These are phyloP conservation scores for Choreutis nemorana DNA, from an alignment of 2,888 invertebrate species.

Conservation along the genomic window DNA sequence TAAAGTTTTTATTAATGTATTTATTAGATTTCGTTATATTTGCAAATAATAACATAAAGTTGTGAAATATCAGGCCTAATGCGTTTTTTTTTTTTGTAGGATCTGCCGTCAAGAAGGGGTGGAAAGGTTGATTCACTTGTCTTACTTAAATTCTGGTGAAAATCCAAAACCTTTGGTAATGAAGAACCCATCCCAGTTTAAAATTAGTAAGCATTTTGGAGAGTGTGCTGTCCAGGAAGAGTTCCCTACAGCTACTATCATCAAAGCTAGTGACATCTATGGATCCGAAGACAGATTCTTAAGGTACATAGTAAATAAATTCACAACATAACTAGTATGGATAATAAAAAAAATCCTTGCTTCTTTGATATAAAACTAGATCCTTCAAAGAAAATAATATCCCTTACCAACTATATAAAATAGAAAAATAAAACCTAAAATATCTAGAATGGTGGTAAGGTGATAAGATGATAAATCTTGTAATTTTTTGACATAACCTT, in stretches of 20 bases:
- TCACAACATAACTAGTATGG: neutral
- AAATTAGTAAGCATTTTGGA: conserved; percentile 82
- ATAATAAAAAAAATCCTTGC: neutral
- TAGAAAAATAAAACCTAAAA: no score
- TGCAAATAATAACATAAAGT: no score
- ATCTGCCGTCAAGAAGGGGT: conserved; percentile 80
- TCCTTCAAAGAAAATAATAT: neutral
- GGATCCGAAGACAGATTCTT: conserved; percentile 90
- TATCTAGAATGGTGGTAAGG: no score
- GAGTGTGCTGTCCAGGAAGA: conserved; percentile 92
- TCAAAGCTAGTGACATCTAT: conserved; percentile 92
- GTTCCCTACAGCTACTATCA: conserved; percentile 94
- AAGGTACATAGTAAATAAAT: conserved; percentile 40
- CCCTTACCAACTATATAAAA: neutral
- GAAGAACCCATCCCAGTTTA: conserved; percentile 77
- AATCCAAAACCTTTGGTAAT: conserved; percentile 74
- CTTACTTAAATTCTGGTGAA: conserved; percentile 81
- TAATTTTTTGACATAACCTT: no score
- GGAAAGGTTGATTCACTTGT: conserved; percentile 90
- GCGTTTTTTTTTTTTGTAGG: conserved; percentile 26
- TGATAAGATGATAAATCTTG: no score
- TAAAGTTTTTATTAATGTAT: no score
- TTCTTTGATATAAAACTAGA: neutral
- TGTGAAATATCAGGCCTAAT: no score
- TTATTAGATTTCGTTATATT: no score